Evolutionary conservation across 2,113 vertebrate species (phyloP), one percentile per base, ranked within the genome.

Genomic region (Scortum barcoo): DNA sequence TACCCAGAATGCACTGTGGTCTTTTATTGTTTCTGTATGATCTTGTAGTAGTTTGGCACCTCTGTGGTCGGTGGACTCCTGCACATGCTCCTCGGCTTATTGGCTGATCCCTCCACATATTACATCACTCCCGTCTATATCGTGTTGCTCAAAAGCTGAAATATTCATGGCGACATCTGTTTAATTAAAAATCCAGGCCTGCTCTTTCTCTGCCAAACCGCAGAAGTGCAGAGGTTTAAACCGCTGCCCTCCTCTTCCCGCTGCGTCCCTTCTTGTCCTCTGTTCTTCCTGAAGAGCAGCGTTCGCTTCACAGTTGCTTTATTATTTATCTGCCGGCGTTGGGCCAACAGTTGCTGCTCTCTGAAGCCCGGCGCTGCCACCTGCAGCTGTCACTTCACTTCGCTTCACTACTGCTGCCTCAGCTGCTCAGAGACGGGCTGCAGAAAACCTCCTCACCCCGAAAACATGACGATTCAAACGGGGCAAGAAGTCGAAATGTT

Each of bases 291-390:
- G 84, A 76, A 14, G 44, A 77, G 78, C 70, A 22, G 58, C 51
- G 53, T 86, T 92, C 89, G 66, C 83, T 92, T 93, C 90, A 93
- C 95, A 95, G 93, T 95, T 86, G 94, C 60, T 90, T 94, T 90
- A 93, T 87, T 94, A 93, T 93, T 93, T 91, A 48, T 95, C 80
- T 91, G 89, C 88, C 95, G 95, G 97, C 89, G 90, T 95, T 87
- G 95, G 95, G 89, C 93, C 96, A 90, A 86, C 93, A 88, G 91
- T 92, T 87, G 92, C 89, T 66, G 86, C 70, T 80, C 83, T 83
- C 78, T 85, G 83, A 81, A 81, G 83, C 86, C 54, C 90, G 51
- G 76, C 74, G 76, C 80, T 56, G 73, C 81, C 93, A 95, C 92
- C 94, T 94, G 95, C 84, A 91, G 91, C 95, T 94, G 93, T 95